Evolutionary conservation across 2,113 vertebrate genomes (phyloP), one percentile per base, ranked within the genome.

Genomic region (Myocastor coypus): DNA sequence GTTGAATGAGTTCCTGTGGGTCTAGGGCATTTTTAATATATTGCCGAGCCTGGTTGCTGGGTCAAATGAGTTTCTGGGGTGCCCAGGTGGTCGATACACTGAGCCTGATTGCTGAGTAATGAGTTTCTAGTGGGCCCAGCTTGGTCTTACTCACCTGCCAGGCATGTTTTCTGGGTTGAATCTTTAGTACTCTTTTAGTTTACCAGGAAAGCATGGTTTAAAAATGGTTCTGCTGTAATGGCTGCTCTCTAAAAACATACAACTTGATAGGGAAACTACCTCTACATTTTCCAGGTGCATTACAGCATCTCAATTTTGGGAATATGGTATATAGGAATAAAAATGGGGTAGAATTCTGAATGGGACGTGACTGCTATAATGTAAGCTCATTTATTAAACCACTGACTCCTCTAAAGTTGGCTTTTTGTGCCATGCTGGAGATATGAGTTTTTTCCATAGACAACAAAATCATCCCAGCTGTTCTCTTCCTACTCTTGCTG

Each of bases 341-440:
- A 95, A 83, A 50, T 37, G 46, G 28, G 32, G 34, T 73, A 86
- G 63, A 91, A 42, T 85, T 95, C 89, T 64, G n/a, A 95, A 34
- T 68, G 17, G 55, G 17, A 93, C 61, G 84, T 37, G 6, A 64
- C 12, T 59, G n/a, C 11, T 71, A 4, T 89, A 46, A 59, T 12
- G 7, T 26, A 30, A 55, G 59, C 12, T 73, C 24, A 57, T 28
- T 78, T 77, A 46, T 42, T 78, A 80, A 61, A 52, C 55, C 46
- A 68, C 88, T 40, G 24, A 42, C 2, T 83, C 20, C 24, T 37
- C 30, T 57, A 1, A 6, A 11, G 32, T 46, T 61, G 63, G 17
- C 32, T 75, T 55, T 78, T 10, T 30, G 52, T 24, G n/a, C 10
- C 2, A 37, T 86, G 40, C 46, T 80, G 5, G 32, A 87, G 34